Base-by-base conservation (phyloP, 2,113 vertebrate species). In the Phalacrocorax carbo region DNA sequence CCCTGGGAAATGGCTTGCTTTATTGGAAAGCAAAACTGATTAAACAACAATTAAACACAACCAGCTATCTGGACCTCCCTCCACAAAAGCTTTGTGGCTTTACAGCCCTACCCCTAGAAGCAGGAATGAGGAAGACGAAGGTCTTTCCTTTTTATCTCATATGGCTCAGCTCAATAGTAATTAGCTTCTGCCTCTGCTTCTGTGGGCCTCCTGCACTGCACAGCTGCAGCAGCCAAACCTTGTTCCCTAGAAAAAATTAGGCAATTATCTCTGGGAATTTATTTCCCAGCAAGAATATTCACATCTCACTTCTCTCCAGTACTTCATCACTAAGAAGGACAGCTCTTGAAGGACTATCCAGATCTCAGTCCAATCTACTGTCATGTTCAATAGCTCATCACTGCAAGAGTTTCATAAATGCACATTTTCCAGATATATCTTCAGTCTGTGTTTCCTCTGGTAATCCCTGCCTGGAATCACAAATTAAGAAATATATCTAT, bases 281-380 rank as follows among this genome's bases (percentile, higher is more conserved):
- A 96, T 93, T 97, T 96, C 95, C 93, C 84, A 94, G 84, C 58
- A 96, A 93, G 93, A 95, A 66, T 96, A 95, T 83, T 88, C 94
- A 71, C 72, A 80, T 97, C 86, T 97, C 87, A 20, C 87, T 95
- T 95, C 89, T 75, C 89, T 78, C 75, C 84, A 86, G 79, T 96
- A 96, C 94, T 97, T 97, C 95, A 95, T 97, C 95, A 97, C 94
- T 70, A 72, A 72, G 87, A 94, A 68, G 85, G 78, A 75, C 95
- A 96, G 96, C 97, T 97, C 91, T 95, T 97, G 96, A 96, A 97
- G 93, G 96, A 34, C 93, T 96, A 36, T 92, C 88, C 95, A 97
- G 96, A 95, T 97, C 93, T 95, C 87, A 15, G 84, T 93, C 95
- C 97, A 97, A 83, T 70, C 95, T 70, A 81, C 93, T 97, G 95